Base-by-base conservation (phyloP, 2,888 invertebrate species). In the Biston stratarius region DNA sequence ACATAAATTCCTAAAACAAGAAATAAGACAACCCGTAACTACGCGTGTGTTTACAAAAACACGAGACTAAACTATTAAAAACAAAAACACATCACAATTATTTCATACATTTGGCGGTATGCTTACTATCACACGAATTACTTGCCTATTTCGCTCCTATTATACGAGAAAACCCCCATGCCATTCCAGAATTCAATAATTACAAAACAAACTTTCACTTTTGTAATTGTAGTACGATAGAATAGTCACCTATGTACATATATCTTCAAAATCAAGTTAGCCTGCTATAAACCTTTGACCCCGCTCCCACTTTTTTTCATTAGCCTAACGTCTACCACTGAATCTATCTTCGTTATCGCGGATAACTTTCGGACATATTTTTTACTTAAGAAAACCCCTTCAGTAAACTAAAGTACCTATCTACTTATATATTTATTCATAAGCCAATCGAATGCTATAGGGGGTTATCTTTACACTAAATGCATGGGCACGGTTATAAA, bases 271-370 rank as follows among this genome's bases (percentile, higher is more conserved):
- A 52, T 24, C 47, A 52, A 53, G 40, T 59, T 59, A 47, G 53
- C 59, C 34, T 53, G 47, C 40, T 42, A 45, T 12, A 53, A 55
- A 61, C 57, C 51, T 52, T 52, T 66, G 51, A 66, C 66, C 66
- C 33, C 57, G 34, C 61, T 66, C 57, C 61, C 38, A 61, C 45
- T 24, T 64, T 67, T 64, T 69, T 72, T 74, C 72, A 74, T 74
- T 74, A 72, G 47, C 49, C 45, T 45, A 64, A 61, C 64, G 48
- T 65, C 45, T 61, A 45, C 53, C 59, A 14, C 45, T n/a, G 67
- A 51, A 71, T 74, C 71, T 55, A 61, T 74, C 72, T 74, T 72
- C 71, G 71, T 72, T 73, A 66, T 56, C 57, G 59, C 47, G 65
- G 67, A 74, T 70, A 64, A 70, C 72, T 62, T 60, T 40, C 51